These are phyloP conservation scores for Drosophila testacea DNA, from an alignment of 2,888 invertebrate genomes.

Conservation along the genomic window DNA sequence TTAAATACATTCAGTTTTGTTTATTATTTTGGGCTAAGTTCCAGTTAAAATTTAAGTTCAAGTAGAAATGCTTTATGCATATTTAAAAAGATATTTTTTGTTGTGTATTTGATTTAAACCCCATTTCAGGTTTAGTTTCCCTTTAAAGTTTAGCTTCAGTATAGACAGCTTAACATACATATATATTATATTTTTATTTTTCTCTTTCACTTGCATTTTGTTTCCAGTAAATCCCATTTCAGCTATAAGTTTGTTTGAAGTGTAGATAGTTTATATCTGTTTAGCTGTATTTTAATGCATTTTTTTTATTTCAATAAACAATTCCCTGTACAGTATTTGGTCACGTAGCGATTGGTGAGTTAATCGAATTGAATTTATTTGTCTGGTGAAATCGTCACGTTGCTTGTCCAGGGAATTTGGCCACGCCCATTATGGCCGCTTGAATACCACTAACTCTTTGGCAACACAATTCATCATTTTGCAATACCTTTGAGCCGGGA, in stretches of 20 bases:
- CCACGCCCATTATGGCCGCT: slow-evolving; percentile 33
- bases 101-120: no score
- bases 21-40: no score
- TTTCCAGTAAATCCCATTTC: background rate
- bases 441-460: slow-evolving; percentile 39
- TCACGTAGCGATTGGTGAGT: slow-evolving; percentile 69
- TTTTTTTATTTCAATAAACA: background rate
- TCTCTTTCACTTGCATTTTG: no score
- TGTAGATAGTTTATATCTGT: background rate
- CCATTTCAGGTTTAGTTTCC: no score
- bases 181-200: no score
- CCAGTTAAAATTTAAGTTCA: no score
- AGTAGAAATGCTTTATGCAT: no score
- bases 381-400: slow-evolving; percentile 41
- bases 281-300: no score
- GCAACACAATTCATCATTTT: slow-evolving; percentile 75
- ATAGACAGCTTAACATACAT: no score
- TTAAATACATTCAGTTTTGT: background rate
- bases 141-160: no score
- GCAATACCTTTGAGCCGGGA: slow-evolving; percentile 63
- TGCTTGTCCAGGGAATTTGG: slow-evolving; percentile 36
- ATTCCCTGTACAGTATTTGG: slow-evolving; percentile 34
- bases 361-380: slow-evolving; percentile 75
- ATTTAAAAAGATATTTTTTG: no score
- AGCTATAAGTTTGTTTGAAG: background rate